Evolutionary conservation across 2,113 vertebrate genomes (phyloP).

Genomic region (Parotia lawesii): DNA sequence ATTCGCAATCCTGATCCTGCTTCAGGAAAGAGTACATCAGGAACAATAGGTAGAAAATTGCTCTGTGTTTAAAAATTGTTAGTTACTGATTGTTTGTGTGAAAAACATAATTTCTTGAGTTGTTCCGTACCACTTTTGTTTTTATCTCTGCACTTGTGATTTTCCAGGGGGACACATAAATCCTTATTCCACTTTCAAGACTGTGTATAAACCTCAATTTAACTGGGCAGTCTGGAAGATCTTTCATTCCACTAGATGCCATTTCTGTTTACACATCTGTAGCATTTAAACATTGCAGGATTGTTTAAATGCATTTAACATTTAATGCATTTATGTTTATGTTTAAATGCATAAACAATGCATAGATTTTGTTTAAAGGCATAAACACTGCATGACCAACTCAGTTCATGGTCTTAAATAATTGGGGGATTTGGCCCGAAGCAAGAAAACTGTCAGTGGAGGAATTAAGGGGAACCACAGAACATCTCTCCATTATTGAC

Average conservation of each 20-base stretch:
- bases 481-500: background rate
- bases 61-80: background rate
- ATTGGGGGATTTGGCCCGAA: background rate
- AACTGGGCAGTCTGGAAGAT: background rate
- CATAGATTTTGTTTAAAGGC: background rate
- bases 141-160: background rate
- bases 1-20: background rate
- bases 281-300: background rate
- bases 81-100: background rate
- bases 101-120: background rate
- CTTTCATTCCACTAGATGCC: background rate
- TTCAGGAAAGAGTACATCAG: background rate
- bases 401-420: background rate
- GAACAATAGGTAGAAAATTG: background rate
- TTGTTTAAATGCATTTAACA: constrained; percentile 3
- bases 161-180: background rate
- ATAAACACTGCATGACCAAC: background rate
- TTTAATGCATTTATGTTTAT: constrained; percentile 21
- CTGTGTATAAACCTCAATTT: background rate
- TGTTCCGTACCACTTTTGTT: background rate
- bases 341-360: background rate
- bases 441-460: background rate
- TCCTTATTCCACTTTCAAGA: background rate
- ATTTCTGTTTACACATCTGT: background rate
- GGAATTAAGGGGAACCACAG: background rate